A percentile compares a stretch with the other conserved stretches of the same genome.
phyloP scores from a whole-genome alignment of 2,888 invertebrate species.

The Ashinkailepas kermadecensis region DNA sequence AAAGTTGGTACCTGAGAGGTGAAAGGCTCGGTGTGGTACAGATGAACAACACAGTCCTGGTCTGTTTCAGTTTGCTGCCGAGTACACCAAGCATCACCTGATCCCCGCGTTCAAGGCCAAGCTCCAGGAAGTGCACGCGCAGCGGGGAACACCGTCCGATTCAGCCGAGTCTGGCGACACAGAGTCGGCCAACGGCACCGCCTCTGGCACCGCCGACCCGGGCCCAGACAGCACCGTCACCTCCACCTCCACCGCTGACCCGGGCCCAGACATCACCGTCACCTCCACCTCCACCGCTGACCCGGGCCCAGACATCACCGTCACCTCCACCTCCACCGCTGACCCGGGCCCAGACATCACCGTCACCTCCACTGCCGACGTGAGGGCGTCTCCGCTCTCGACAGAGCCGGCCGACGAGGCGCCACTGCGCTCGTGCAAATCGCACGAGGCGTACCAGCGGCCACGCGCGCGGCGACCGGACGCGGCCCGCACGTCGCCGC shows the following conservation, averaged over 20 bases:
- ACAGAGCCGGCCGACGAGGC: background rate
- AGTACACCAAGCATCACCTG: slow-evolving; percentile 81
- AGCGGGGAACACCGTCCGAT: background rate
- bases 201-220: background rate
- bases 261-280: background rate
- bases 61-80: slow-evolving; percentile 64
- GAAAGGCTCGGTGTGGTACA: too few relatives aligned
- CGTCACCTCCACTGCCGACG: too few relatives aligned
- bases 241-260: background rate
- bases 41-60: too few relatives aligned
- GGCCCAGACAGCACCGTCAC: background rate
- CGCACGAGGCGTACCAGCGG: slow-evolving; percentile 11
- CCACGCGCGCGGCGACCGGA: background rate
- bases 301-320: too few relatives aligned
- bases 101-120: background rate
- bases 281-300: too few relatives aligned
- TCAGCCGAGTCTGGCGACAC: background rate
- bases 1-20: too few relatives aligned
- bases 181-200: background rate
- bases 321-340: too few relatives aligned
- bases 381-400: background rate
- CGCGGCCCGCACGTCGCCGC: background rate
- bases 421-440: background rate
- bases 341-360: background rate
- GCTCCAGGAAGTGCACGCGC: background rate